phyloP scores from a whole-genome alignment of 2,797 vertebrate genomes.

The Microctenopoma lineatum region DNA sequence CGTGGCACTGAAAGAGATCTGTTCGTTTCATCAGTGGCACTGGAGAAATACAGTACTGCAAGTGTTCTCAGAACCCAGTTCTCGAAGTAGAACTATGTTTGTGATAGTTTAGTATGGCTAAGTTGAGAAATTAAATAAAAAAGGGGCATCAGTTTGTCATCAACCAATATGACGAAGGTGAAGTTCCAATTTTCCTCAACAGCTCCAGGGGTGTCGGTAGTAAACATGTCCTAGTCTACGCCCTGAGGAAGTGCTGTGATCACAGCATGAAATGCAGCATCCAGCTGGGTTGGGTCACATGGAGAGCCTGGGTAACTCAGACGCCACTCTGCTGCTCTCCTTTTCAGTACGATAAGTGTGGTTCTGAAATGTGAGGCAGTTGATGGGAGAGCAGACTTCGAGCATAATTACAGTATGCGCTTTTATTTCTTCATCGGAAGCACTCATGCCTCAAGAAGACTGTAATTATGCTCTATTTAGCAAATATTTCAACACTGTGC shows the following conservation, averaged over 20 bases:
- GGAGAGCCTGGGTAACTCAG: background rate
- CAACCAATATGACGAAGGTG: background rate
- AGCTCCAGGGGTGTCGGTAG: slow-evolving; percentile 13
- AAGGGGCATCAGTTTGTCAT: slow-evolving; percentile 8
- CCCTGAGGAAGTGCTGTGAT: slow-evolving; percentile 17
- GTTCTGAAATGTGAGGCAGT: background rate
- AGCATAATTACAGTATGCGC: background rate
- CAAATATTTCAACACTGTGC: background rate
- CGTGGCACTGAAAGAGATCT: background rate
- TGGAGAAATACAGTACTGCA: background rate
- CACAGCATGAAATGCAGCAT: slow-evolving; percentile 6
- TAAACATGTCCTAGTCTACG: slow-evolving; percentile 23
- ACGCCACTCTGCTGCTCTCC: background rate
- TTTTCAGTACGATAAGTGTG: background rate
- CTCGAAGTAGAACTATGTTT: background rate
- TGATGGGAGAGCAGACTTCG: background rate
- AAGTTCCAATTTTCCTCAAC: slow-evolving; percentile 8
- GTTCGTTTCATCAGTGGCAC: background rate
- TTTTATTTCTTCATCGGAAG: slow-evolving; percentile 17
- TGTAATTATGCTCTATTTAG: slow-evolving; percentile 1
- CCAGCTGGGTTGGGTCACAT: slow-evolving; percentile 26
- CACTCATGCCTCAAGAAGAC: background rate
- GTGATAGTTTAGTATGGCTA: background rate
- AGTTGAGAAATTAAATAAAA: slow-evolving; percentile 9
- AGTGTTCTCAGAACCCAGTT: background rate